These are phyloP conservation scores for Drosophila cognata DNA, from an alignment of 2,888 invertebrate species.

Conservation along the genomic window DNA sequence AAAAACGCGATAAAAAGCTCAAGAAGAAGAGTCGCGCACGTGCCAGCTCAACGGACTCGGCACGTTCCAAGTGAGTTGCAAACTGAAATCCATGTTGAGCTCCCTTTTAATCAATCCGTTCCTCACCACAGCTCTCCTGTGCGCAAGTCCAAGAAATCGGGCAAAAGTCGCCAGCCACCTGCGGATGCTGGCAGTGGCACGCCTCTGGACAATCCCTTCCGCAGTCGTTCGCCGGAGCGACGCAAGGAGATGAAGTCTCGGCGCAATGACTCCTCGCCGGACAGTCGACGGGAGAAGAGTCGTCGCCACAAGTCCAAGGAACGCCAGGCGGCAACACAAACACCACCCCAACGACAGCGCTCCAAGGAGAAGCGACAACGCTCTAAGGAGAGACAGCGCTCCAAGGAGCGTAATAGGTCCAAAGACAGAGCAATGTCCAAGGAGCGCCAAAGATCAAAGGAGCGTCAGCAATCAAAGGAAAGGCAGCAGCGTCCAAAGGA, in stretches of 20 bases:
- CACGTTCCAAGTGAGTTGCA: conserved; percentile 86
- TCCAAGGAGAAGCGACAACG: conserved; percentile 32
- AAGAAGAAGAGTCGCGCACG: conserved; percentile 85
- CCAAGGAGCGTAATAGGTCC: conserved; percentile 40
- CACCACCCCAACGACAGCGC: conserved; percentile 24
- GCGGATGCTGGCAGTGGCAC: conserved; percentile 34
- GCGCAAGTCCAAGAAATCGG: conserved; percentile 44
- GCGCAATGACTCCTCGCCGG: conserved; percentile 62
- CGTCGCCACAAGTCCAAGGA: conserved; percentile 37
- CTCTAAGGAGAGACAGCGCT: conserved; percentile 40
- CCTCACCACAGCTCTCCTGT: conserved; percentile 65
- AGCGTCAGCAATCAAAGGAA: conserved; percentile 34
- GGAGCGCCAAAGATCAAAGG: conserved; percentile 49
- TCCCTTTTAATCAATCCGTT: background rate
- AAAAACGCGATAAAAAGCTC: conserved; percentile 87
- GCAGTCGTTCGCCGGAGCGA: conserved; percentile 80
- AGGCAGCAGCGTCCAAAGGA: conserved; percentile 33
- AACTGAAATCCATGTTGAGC: background rate
- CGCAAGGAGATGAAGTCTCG: conserved; percentile 54
- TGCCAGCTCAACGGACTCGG: conserved; percentile 86
- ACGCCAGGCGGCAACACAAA: conserved; percentile 13
- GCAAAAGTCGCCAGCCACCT: conserved; percentile 30
- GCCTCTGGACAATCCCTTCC: conserved; percentile 68
- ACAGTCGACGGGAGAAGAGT: conserved; percentile 45
- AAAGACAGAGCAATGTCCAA: conserved; percentile 30